Base-by-base conservation (phyloP, 2,113 vertebrate genomes). In the Myiozetetes cayanensis region DNA sequence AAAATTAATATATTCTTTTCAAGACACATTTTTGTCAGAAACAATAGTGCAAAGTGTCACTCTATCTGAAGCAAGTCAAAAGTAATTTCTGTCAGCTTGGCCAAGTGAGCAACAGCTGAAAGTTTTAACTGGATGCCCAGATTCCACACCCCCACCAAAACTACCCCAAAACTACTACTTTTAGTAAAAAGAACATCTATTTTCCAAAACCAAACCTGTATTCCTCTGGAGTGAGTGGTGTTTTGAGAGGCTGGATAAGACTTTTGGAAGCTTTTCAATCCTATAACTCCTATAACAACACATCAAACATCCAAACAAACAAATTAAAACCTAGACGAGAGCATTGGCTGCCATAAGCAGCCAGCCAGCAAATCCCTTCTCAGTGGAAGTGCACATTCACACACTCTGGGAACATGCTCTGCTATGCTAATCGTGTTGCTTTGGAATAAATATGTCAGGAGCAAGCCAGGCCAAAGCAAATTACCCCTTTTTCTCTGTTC, bases 341-440 rank as follows among this genome's bases (percentile, higher is more conserved):
- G 86, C 21, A 50, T 4, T 52, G 86, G 78, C 84, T 95, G 88
- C 84, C 88, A 50, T 12, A 31, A 74, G 84, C 70, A 96, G 86
- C n/a, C 85, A 95, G 87, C 78, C 90, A 92, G 84, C 75, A 96
- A 97, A 96, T 96, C 95, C 93, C 62, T 91, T 82, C 88, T 95
- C 93, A 90, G 70, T 94, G 70, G 88, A 79, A 72, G 37, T 2
- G 66, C 72, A 37, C 61, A 63, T 72, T 91, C 87, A 23, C 49
- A 31, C 1, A 37, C 68, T 73, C 79, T 24, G 44, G 83, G 93
- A 96, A 90, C 80, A 47, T 8, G 37, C 61, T 93, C 88, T 90
- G 78, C 92, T 89, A 44, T 70, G 91, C 87, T 95, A 94, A 89
- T 94, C 78, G 87, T 59, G 73, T 77, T 46, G 53, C 12, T 92